Base-by-base conservation (phyloP, 2,888 invertebrate genomes). In the Coenonympha glycerion region DNA sequence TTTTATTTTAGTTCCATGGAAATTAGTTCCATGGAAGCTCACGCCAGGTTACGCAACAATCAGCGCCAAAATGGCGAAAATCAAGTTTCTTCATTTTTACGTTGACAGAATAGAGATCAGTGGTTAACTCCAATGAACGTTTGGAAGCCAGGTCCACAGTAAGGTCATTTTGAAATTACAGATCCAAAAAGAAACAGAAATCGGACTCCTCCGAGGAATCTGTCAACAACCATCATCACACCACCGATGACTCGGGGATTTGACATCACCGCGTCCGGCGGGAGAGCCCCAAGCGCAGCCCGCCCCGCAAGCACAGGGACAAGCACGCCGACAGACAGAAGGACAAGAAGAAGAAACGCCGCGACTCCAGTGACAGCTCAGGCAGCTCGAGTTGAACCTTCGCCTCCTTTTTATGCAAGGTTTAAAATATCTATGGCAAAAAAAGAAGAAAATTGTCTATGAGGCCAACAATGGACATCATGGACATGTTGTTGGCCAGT, bases 171-270 rank as follows among this genome's bases (percentile, higher is more conserved):
- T 39, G 9, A 2, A 26, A 15, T 69, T 69, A 2, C 64, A 80
- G 76, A 3, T 61, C 63, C 4, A 86, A 81, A 62, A 83, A 79
- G 55, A 83, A 80, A 53, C 81, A 76, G 34, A 84, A 83, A 59
- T 76, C 86, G 0, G 80, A 80, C n/a, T 76, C 81, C 0, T 86
- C 86, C 0, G 79, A 80, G 49, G 86, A 84, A 47, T 86, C 86
- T 0, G 33, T 78, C n/a, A 84, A 85, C 53, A 81, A 86, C 60
- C 69, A 81, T 44, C 85, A 86, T 1, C 87, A 86, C 42, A 87
- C 87, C 1, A 87, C 87, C 0, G 87, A 87, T 51, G 87, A 87
- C 40, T 87, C 87, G 18, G 87, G 87, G 45, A 87, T 87, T 80
- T 87, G 87, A 87, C 87, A 87, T 77, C 82, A 86, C 53, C 74